Evolutionary conservation across 2,888 invertebrate species (phyloP), one percentile per base, ranked within the genome.

Genomic region (Temnothorax rugatulus): DNA sequence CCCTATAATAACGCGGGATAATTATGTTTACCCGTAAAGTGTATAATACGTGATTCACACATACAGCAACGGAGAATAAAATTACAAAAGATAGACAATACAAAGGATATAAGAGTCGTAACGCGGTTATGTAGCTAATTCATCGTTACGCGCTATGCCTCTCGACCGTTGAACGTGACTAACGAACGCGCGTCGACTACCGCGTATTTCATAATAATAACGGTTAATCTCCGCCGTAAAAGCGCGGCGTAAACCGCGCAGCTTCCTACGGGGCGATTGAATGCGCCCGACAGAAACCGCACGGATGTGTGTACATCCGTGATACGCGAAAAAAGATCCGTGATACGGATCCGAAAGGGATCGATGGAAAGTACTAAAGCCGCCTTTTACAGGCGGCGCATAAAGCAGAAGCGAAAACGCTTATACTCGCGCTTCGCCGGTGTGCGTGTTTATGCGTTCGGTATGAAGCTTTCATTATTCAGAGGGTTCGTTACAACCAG

Each of bases 371-470:
- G 88, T 85, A 88, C 50, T 87, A 86, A 87, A 90, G 82, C 86
- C 69, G 52, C 52, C 82, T 85, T 90, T 86, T 89, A 85, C 87
- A 83, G 84, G 52, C 73, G 83, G 50, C 66, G 75, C 84, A 89
- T 89, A 89, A 89, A 89, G 88, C 86, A 83, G 71, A 84, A 84
- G 84, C 83, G 75, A 82, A 68, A 86, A 86, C 87, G 87, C 86
- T 89, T 85, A 86, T 84, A 86, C 81, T 85, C 69, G 86, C 77
- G 85, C 85, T 86, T 82, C 81, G 83, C 25, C 74, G 54, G 85
- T 59, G 79, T 84, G 82, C 76, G 88, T 87, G 88, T 88, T 89
- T 89, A 89, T 86, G 87, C 88, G 87, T 90, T 89, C 74, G 83
- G 71, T 79, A 84, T 84, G 85, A 82, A 86, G 75, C 84, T 83